These are phyloP conservation scores for Helicorthomorpha holstii DNA, from an alignment of 1,140 invertebrate genomes.

Conservation along the genomic window DNA sequence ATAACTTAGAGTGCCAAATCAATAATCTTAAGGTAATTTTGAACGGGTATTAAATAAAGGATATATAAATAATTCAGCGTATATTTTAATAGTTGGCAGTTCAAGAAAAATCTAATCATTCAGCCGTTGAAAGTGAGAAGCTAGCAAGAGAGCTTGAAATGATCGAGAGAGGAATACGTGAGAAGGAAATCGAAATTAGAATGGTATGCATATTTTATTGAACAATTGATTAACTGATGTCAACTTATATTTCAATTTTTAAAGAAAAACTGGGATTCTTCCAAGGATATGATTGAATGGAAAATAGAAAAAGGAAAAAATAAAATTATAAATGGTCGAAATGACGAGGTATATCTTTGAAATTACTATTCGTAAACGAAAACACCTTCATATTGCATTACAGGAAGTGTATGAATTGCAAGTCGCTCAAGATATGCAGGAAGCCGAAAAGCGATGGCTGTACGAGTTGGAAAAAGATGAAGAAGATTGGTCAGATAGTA, in stretches of 20 bases:
- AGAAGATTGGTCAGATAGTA: conserved; percentile 3
- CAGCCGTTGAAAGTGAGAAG: conserved; percentile 34
- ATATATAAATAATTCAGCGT: not conserved
- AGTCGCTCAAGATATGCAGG: conserved; percentile 46
- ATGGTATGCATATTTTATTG: conserved; percentile 5
- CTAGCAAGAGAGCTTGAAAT: conserved; percentile 42
- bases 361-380: too few relatives aligned
- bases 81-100: conserved; percentile 1
- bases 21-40: conserved; percentile 40
- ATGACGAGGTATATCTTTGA: not conserved
- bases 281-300: not conserved
- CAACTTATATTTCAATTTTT: not conserved
- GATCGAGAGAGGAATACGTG: conserved; percentile 45
- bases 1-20: conserved; percentile 41
- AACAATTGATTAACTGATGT: too few relatives aligned
- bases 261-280: not conserved
- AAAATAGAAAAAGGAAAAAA: not conserved
- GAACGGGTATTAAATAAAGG: conserved; percentile 1
- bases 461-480: conserved; percentile 47
- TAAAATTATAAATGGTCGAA: conserved; percentile 3
- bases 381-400: conserved; percentile 16
- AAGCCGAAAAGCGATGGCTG: conserved; percentile 43
- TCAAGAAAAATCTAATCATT: conserved; percentile 10
- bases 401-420: conserved; percentile 46
- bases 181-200: conserved; percentile 37